phyloP scores from a whole-genome alignment of 2,888 invertebrate genomes.

The Cacoxenus indagator region DNA sequence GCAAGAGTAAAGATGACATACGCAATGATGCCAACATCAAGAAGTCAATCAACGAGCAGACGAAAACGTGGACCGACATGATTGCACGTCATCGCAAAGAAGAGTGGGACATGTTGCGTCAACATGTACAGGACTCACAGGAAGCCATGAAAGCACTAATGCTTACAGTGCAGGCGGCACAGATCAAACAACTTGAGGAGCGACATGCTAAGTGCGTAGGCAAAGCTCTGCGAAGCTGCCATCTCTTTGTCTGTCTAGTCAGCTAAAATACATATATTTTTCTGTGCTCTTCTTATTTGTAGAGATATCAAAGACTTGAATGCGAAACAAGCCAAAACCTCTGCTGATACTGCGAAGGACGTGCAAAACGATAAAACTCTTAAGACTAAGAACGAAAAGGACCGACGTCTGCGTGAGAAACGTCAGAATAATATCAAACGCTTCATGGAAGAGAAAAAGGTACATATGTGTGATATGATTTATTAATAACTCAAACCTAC shows the following conservation, averaged over 20 bases:
- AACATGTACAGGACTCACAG: conserved; percentile 88
- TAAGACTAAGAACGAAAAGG: conserved; percentile 97
- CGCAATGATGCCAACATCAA: conserved; percentile 83
- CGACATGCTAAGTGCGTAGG: conserved; percentile 80
- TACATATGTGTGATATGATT: too few relatives aligned
- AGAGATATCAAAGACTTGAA: conserved; percentile 97
- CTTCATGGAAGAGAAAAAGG: conserved; percentile 95
- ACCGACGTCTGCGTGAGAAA: conserved; percentile 91
- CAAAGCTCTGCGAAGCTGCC: too few relatives aligned
- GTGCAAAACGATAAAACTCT: conserved; percentile 96
- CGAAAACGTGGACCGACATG: conserved; percentile 94
- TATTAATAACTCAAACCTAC: too few relatives aligned
- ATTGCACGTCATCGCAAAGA: conserved; percentile 86
- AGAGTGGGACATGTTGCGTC: conserved; percentile 85
- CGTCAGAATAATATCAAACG: conserved; percentile 98
- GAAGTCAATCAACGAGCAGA: conserved; percentile 91
- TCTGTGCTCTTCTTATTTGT: neutral
- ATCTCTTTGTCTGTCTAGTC: neutral
- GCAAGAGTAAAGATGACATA: conserved; percentile 89
- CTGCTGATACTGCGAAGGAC: conserved; percentile 96
- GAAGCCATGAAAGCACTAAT: conserved; percentile 82
- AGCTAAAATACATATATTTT: neutral
- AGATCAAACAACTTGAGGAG: conserved; percentile 90
- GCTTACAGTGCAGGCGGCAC: conserved; percentile 84
- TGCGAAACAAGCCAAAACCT: conserved; percentile 92